Percentiles rank a stretch among this genome's conserved stretches.
Conservation (phyloP, 2,888 invertebrate species). For the Margaritifera margaritifera region DNA sequence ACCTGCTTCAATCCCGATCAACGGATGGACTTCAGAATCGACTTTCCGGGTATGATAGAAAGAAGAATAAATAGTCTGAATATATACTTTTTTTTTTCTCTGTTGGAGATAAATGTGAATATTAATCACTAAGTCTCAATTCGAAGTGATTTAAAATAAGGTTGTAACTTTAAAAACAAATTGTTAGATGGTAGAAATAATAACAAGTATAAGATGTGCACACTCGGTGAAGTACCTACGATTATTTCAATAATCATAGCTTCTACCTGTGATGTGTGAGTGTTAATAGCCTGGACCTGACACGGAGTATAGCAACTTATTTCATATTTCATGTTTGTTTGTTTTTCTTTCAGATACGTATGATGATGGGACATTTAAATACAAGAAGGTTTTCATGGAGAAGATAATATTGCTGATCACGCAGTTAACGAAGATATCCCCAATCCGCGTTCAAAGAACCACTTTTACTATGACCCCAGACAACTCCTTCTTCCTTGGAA, state of each 20-base stretch:
- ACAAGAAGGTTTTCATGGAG: constrained; percentile 35
- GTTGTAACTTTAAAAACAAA: no score
- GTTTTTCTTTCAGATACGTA: constrained; percentile 31
- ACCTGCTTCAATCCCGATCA: constrained; percentile 43
- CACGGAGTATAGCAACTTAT: no score
- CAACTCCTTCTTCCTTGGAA: constrained; percentile 46
- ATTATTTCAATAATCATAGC: no score
- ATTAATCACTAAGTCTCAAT: no score
- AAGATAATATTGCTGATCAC: constrained; percentile 26
- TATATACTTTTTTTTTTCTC: background rate
- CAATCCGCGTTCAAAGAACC: constrained; percentile 43
- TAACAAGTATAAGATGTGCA: no score
- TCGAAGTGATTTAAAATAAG: no score
- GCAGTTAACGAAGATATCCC: constrained; percentile 33
- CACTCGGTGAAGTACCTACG: no score
- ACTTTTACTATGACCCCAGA: constrained; percentile 36
- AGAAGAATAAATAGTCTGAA: background rate
- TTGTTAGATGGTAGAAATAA: no score
- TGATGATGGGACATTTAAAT: constrained; percentile 29
- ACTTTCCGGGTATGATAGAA: constrained; percentile 43
- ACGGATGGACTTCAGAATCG: constrained; percentile 44
- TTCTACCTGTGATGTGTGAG: no score
- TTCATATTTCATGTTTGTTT: background rate
- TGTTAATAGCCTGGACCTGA: no score
- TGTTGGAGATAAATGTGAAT: background rate